These are phyloP conservation scores for Equus przewalskii DNA, from an alignment of 2,113 vertebrate species.

Conservation along the genomic window DNA sequence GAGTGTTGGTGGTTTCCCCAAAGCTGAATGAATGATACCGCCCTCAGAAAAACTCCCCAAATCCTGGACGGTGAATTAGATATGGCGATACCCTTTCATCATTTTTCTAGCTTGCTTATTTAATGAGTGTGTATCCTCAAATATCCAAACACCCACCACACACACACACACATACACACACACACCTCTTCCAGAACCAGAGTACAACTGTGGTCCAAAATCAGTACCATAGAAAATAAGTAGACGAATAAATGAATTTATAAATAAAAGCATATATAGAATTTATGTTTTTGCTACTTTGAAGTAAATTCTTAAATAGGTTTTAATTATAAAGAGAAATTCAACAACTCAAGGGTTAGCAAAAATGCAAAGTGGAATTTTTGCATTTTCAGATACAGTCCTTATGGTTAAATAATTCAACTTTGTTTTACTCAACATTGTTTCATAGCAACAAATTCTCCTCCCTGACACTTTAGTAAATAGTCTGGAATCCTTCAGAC, in stretches of 20 bases:
- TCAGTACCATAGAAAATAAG: neutral
- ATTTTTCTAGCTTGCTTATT: neutral
- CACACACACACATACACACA: neutral
- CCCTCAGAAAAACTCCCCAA: neutral
- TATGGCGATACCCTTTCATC: neutral
- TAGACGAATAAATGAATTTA: neutral
- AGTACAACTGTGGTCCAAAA: neutral
- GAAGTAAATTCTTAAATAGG: neutral
- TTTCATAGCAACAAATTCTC: slow-evolving; percentile 76
- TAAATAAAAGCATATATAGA: neutral
- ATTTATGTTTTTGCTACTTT: neutral
- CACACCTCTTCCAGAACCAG: neutral
- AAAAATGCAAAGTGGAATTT: slow-evolving; percentile 50
- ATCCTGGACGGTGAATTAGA: neutral
- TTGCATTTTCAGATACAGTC: slow-evolving; percentile 47
- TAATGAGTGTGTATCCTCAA: neutral
- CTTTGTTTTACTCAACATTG: slow-evolving; percentile 76
- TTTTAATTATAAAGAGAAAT: slow-evolving; percentile 45
- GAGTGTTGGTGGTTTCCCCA: neutral
- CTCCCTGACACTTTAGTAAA: slow-evolving; percentile 44
- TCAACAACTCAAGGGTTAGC: neutral
- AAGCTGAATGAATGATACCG: neutral
- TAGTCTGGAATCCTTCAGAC: slow-evolving; percentile 64
- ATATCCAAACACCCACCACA: neutral
- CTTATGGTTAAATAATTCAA: slow-evolving; percentile 76